phyloP scores from a whole-genome alignment of 64 coral and sea anemone genomes.

The Platygyra sinensis region DNA sequence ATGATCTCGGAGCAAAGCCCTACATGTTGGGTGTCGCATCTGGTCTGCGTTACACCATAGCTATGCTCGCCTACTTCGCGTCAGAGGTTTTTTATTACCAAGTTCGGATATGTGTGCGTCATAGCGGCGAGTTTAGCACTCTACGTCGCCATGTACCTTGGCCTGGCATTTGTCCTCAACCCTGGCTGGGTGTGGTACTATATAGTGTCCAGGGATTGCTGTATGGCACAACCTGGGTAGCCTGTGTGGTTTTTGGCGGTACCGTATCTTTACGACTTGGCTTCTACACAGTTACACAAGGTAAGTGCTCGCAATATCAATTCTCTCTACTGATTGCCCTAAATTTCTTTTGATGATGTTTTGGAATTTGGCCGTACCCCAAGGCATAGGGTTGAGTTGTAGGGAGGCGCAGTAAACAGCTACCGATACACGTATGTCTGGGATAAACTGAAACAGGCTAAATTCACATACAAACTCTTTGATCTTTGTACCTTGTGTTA shows the following conservation, averaged over 20 bases:
- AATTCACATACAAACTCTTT: too few species aligned
- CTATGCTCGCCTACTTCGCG: constrained; percentile 4
- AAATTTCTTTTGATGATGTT: not conserved
- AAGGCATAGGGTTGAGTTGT: too few species aligned
- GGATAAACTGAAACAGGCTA: too few species aligned
- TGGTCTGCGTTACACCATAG: constrained; percentile 46
- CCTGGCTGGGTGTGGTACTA: constrained; percentile 36
- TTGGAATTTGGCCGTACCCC: not conserved
- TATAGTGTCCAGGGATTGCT: constrained; percentile 40
- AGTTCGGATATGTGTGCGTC: constrained; percentile 21
- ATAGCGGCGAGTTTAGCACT: constrained; percentile 20
- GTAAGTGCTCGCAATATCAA: not conserved
- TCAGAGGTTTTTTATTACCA: constrained; percentile 32
- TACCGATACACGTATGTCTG: too few species aligned
- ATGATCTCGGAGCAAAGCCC: constrained; percentile 57
- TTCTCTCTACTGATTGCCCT: not conserved
- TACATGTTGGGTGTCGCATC: constrained; percentile 42
- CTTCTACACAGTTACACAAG: not conserved
- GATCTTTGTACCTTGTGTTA: too few species aligned
- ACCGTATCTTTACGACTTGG: not conserved
- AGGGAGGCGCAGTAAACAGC: too few species aligned
- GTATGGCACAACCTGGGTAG: constrained; percentile 48
- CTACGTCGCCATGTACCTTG: constrained; percentile 9
- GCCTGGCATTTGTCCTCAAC: constrained; percentile 37
- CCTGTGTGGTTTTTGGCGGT: constrained; percentile 45